phyloP scores from a whole-genome alignment of 2,888 invertebrate genomes.

The Ectemnius lituratus region DNA sequence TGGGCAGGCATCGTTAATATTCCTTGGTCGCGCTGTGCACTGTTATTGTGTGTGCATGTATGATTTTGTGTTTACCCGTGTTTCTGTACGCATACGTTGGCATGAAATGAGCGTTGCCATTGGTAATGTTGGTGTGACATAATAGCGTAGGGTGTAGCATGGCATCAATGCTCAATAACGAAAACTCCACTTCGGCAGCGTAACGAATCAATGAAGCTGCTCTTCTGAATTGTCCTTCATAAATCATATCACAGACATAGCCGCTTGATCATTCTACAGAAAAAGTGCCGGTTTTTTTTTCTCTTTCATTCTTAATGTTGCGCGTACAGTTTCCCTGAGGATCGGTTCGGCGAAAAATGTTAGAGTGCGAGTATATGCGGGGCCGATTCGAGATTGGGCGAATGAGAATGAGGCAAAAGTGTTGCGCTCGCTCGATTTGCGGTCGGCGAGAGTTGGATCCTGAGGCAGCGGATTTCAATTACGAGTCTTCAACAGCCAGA shows the following conservation, averaged over 20 bases:
- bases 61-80: not conserved
- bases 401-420: conserved; percentile 70
- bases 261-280: too few relatives aligned
- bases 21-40: not conserved
- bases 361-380: too few relatives aligned
- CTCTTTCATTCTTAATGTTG: too few relatives aligned
- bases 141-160: not conserved
- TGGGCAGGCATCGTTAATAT: conserved; percentile 34
- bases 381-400: not conserved
- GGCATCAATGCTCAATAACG: not conserved
- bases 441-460: conserved; percentile 63
- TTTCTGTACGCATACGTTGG: not conserved
- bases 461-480: conserved; percentile 76
- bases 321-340: too few relatives aligned
- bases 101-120: not conserved
- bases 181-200: not conserved
- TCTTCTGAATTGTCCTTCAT: not conserved
- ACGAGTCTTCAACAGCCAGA: conserved; percentile 71
- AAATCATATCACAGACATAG: not conserved
- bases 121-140: not conserved
- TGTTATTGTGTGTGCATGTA: conserved; percentile 3
- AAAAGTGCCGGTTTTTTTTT: too few relatives aligned
- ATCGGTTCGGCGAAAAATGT: too few relatives aligned
- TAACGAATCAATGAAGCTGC: not conserved
- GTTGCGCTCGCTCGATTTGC: conserved; percentile 75